Percentiles rank a stretch among this genome's conserved stretches.
Evolutionary conservation across 2,113 vertebrate genomes (phyloP).

Genomic region (Odocoileus hemionus): DNA sequence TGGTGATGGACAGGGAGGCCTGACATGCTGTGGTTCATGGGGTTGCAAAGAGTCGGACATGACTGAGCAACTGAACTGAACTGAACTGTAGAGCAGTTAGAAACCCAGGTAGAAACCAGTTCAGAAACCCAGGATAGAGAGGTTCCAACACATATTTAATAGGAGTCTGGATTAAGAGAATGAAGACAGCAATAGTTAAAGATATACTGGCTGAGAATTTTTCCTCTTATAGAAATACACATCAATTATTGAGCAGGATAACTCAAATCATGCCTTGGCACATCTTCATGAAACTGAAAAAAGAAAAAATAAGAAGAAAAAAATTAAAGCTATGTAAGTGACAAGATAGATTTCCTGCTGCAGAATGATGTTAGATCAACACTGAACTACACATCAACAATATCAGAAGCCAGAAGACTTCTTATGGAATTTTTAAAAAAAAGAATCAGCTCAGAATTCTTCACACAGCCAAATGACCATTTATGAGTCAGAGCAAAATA

Average conservation of each 20-base stretch:
- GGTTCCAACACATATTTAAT: background rate
- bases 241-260: background rate
- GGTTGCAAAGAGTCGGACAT: background rate
- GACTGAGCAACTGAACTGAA: background rate
- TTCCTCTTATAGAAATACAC: background rate
- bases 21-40: background rate
- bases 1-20: background rate
- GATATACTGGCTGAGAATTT: background rate
- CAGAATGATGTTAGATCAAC: background rate
- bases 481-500: background rate
- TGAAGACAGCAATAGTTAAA: background rate
- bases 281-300: background rate
- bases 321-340: background rate
- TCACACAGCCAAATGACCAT: background rate
- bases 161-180: background rate
- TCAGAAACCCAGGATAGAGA: background rate
- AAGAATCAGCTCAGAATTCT: background rate
- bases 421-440: background rate
- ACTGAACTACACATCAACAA: background rate
- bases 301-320: background rate
- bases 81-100: background rate
- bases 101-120: background rate
- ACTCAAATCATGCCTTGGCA: background rate
- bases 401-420: background rate
- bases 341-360: background rate